Conservation (phyloP, 2,888 invertebrate genomes). For the Aphidoletes aphidimyza region DNA sequence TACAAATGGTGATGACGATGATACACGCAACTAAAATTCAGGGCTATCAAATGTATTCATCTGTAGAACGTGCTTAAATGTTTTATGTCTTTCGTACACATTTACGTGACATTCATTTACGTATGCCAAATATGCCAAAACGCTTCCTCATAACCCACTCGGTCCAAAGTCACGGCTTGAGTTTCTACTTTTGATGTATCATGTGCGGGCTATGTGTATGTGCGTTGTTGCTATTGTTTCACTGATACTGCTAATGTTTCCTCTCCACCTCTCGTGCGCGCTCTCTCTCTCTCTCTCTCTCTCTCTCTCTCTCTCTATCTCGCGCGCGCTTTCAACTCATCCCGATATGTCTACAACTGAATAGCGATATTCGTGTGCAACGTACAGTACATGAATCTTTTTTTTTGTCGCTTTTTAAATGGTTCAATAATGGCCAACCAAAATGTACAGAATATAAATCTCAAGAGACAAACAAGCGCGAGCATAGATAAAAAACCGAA, state of each 20-base stretch:
- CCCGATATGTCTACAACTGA: slow-evolving; percentile 28
- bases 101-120: slow-evolving; percentile 51
- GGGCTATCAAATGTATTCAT: slow-evolving; percentile 52
- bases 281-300: not conserved
- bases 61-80: slow-evolving; percentile 47
- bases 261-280: too few species aligned
- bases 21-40: slow-evolving; percentile 42
- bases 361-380: slow-evolving; percentile 11
- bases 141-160: slow-evolving; percentile 45
- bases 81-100: slow-evolving; percentile 35
- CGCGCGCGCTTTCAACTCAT: too few species aligned
- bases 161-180: slow-evolving; percentile 19
- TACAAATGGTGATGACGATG: slow-evolving; percentile 17
- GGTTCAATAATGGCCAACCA: slow-evolving; percentile 46
- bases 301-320: not conserved
- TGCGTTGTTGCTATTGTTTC: not conserved
- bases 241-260: not conserved
- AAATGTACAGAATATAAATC: slow-evolving; percentile 17
- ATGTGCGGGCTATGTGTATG: not conserved
- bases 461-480: slow-evolving; percentile 7
- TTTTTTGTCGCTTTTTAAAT: slow-evolving; percentile 44
- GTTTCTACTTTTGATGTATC: not conserved
- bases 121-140: slow-evolving; percentile 46
- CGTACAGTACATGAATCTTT: not conserved
- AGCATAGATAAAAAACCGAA: not conserved